Conservation (phyloP, 2,888 invertebrate genomes). For the Caradrina clavipalpis region DNA sequence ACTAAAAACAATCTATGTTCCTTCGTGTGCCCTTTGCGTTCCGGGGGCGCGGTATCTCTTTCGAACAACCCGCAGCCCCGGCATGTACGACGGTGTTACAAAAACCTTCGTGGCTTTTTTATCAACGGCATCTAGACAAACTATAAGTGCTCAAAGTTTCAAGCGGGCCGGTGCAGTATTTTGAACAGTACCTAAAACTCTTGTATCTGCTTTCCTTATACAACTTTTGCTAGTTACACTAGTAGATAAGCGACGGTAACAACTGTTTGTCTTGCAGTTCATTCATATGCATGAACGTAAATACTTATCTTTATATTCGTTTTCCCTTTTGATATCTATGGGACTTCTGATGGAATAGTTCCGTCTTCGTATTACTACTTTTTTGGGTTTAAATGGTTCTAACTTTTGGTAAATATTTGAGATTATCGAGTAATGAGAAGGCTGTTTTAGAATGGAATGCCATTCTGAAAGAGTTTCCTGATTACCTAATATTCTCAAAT, state of each 20-base stretch:
- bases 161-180: conserved; percentile 16
- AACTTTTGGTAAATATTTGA: conserved; percentile 1
- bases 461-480: no score
- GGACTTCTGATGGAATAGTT: conserved; percentile 48
- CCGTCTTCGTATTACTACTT: neutral
- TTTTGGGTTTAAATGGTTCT: neutral
- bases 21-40: no score
- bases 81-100: no score
- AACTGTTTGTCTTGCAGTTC: conserved; percentile 56
- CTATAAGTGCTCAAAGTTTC: conserved; percentile 20
- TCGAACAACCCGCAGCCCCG: no score
- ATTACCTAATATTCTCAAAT: no score
- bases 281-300: conserved; percentile 57
- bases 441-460: no score
- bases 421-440: neutral
- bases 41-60: no score
- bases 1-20: no score
- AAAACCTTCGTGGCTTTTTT: neutral
- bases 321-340: conserved; percentile 48
- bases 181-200: conserved; percentile 45
- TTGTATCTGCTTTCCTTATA: conserved; percentile 40
- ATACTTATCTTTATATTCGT: conserved; percentile 60
- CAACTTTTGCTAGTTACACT: conserved; percentile 46
- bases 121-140: conserved; percentile 7
- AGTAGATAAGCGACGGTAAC: conserved; percentile 55